A percentile compares a stretch with the other conserved stretches of the same genome.
Evolutionary conservation across 2,888 invertebrate genomes (phyloP).

Genomic region (Noctua comes): DNA sequence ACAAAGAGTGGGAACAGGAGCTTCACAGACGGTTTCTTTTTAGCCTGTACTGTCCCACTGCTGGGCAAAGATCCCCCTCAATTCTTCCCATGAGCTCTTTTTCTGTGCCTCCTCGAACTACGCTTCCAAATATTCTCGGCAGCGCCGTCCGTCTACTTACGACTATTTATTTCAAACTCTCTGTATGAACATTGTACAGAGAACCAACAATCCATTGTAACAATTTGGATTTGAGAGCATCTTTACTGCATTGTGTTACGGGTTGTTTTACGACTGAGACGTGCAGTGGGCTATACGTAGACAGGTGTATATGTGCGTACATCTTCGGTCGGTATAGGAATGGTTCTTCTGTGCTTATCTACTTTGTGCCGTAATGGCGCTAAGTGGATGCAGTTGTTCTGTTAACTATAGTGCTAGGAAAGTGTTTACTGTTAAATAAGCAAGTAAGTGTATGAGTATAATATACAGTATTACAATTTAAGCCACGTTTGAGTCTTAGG

Average conservation of each 20-base stretch:
- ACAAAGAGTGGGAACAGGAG: neutral
- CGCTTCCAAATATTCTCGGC: too few species aligned
- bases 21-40: too few species aligned
- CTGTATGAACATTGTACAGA: neutral
- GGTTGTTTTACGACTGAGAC: neutral
- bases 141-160: neutral
- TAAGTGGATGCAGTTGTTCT: constrained; percentile 49
- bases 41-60: too few species aligned
- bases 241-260: neutral
- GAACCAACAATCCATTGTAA: neutral
- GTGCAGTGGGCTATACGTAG: neutral
- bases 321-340: neutral
- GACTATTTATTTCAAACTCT: neutral
- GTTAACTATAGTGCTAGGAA: constrained; percentile 28
- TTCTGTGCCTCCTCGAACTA: too few species aligned
- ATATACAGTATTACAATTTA: neutral
- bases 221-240: neutral
- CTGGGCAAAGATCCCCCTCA: too few species aligned
- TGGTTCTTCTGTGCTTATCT: neutral
- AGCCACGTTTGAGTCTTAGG: too few species aligned
- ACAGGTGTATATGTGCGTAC: neutral
- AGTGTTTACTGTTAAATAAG: neutral
- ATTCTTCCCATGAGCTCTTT: too few species aligned
- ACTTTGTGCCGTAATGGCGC: constrained; percentile 33
- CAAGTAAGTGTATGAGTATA: neutral